A percentile compares a stretch with the other conserved stretches of the same genome.
Conservation (phyloP, 1,140 invertebrate species). For the Epicauta chinensis region DNA sequence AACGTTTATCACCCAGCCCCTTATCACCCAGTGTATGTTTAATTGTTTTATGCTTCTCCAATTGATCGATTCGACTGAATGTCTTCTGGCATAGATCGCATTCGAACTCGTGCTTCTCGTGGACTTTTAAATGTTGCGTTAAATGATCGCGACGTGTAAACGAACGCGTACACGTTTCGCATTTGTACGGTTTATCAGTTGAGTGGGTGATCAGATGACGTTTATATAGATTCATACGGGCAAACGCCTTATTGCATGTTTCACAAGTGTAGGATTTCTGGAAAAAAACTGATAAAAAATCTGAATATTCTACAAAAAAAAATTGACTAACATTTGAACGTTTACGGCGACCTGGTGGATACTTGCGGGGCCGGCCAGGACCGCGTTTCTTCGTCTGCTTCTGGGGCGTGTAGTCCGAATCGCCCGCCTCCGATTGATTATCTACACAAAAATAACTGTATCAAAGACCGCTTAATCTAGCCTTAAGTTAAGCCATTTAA, state of each 20-base stretch:
- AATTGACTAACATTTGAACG: constrained; percentile 3
- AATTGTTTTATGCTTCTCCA: constrained; percentile 46
- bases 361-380: constrained; percentile 28
- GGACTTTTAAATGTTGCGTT: constrained; percentile 43
- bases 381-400: constrained; percentile 20
- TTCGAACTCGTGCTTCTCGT: constrained; percentile 39
- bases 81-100: constrained; percentile 48
- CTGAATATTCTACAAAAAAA: constrained; percentile 20
- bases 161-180: constrained; percentile 47
- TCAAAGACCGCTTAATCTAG: too few relatives aligned
- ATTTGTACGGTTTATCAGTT: constrained; percentile 43
- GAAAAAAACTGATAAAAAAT: constrained; percentile 28
- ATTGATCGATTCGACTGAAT: constrained; percentile 45
- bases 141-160: constrained; percentile 47
- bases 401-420: constrained; percentile 29
- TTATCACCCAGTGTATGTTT: constrained; percentile 41
- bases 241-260: constrained; percentile 34
- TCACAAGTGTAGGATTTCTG: constrained; percentile 28
- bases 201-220: constrained; percentile 35
- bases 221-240: constrained; percentile 32
- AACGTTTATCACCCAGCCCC: too few relatives aligned
- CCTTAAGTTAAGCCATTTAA: too few relatives aligned
- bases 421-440: constrained; percentile 19
- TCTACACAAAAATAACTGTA: too few relatives aligned
- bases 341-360: constrained; percentile 15